Evolutionary conservation across 2,113 vertebrate species (phyloP), one percentile per base, ranked within the genome.

Genomic region (Trematomus loennbergii): DNA sequence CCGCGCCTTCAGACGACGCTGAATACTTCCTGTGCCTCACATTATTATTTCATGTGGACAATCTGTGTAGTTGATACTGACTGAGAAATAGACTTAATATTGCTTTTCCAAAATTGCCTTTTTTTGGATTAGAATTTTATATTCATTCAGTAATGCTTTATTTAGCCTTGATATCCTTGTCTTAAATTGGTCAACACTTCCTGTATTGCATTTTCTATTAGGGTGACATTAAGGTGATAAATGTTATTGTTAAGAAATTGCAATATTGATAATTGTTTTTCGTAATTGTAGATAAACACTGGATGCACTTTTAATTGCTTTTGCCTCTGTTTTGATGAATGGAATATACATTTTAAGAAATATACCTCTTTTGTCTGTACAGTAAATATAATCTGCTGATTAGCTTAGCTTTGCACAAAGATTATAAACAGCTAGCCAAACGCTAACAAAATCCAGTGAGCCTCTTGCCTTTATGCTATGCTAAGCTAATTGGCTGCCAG

Each of bases 1-100:
- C 0, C 95, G 97, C 0, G 98, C 97, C 0, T 99, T 99, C 96
- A 93, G 98, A 0, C 92, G 97, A 0, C 97, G 97, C 52, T 75
- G 33, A 68, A 9, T 74, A 96, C 96, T 76, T 97, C 96, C 0
- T 92, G 97, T 0, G 96, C 96, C 0, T 98, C 98, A 10, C 2
- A 2, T 25, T 43, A 0, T 22, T 0, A 40, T 40, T 40, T 40
- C 36, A 40, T 60, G 45, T 45, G 52, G 36, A 65, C 17, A 17
- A 5, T 49, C 45, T 5, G 25, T 0, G n/a, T 13, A 3, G 62
- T 15, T 3, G 9, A 18, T 9, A 36, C 22, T 12, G 3, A 71
- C 18, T 17, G 2, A 67, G 40, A 29, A 48, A 12, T 36, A 36
- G 36, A 36, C 25, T 25, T 25, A 25, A 25, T 25, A 25, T 25